Conservation (phyloP, 2,113 vertebrate species). For the Myotis davidii region DNA sequence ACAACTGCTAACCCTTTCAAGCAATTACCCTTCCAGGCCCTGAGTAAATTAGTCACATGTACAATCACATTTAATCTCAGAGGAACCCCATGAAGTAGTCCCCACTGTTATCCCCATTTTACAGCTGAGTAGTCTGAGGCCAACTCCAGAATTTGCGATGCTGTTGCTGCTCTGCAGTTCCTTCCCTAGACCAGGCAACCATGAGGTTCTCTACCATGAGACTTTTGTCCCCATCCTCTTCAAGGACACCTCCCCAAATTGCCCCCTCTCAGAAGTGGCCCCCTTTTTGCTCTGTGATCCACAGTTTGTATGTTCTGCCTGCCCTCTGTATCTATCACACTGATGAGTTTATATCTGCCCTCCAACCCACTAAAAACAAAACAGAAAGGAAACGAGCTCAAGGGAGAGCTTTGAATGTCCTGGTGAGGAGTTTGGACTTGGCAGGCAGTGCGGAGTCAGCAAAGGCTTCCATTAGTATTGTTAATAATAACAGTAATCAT, state of each 20-base stretch:
- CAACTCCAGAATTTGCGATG: not conserved
- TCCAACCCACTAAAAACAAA: not conserved
- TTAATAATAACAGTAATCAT: not conserved
- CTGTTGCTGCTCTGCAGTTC: not conserved
- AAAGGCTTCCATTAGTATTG: not conserved
- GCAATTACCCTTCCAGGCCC: not conserved
- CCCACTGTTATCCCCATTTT: not conserved
- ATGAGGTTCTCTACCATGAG: fast-evolving
- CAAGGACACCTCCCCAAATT: not conserved
- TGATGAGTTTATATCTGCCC: not conserved
- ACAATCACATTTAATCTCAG: not conserved
- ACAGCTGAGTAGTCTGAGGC: not conserved
- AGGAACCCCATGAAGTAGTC: not conserved
- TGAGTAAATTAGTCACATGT: not conserved
- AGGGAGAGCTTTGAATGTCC: not conserved
- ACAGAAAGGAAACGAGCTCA: not conserved
- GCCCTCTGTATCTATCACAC: not conserved
- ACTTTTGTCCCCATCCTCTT: not conserved
- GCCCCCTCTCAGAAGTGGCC: not conserved
- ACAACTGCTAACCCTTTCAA: not conserved
- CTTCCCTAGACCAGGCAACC: too few relatives aligned
- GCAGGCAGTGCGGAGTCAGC: not conserved
- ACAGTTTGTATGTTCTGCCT: not conserved
- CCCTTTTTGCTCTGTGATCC: not conserved
- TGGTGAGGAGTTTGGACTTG: not conserved